A percentile compares a stretch with the other conserved stretches of the same genome.
phyloP scores from a whole-genome alignment of 64 coral and sea anemone species.

The Dendrophyllia cribrosa region DNA sequence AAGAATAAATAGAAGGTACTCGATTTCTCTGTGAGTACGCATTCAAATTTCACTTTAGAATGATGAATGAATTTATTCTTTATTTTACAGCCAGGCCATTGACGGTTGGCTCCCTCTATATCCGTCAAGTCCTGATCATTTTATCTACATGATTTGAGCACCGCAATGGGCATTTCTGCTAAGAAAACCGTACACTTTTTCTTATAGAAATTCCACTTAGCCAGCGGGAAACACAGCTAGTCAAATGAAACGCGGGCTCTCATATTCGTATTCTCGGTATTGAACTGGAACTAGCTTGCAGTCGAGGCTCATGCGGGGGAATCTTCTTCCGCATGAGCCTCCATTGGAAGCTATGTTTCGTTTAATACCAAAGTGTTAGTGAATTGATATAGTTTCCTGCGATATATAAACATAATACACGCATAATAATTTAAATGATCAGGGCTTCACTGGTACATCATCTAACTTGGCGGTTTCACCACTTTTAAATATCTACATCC shows the following conservation, averaged over 20 bases:
- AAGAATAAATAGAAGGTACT: conserved; percentile 62
- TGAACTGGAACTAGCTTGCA: no score
- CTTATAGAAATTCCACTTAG: neutral
- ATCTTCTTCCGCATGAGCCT: no score
- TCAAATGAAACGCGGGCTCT: no score
- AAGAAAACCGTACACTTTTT: neutral
- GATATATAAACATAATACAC: neutral
- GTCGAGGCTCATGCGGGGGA: no score
- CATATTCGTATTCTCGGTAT: no score
- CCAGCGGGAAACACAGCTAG: no score
- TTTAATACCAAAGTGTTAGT: no score
- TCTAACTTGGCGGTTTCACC: conserved; percentile 25
- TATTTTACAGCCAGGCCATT: conserved; percentile 20
- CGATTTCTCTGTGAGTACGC: conserved; percentile 57
- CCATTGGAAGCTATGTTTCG: no score
- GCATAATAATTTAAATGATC: conserved; percentile 14
- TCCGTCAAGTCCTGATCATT: conserved; percentile 38
- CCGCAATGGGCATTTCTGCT: no score
- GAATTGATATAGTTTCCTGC: neutral
- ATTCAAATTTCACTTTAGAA: conserved; percentile 51
- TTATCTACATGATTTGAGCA: neutral
- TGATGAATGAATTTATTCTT: conserved; percentile 44
- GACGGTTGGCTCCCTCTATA: conserved; percentile 17
- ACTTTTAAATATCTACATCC: conserved; percentile 55
- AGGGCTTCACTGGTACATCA: conserved; percentile 11